Base-by-base conservation (phyloP, 64 coral and sea anemone genomes). In the Exaiptasia diaphana region DNA sequence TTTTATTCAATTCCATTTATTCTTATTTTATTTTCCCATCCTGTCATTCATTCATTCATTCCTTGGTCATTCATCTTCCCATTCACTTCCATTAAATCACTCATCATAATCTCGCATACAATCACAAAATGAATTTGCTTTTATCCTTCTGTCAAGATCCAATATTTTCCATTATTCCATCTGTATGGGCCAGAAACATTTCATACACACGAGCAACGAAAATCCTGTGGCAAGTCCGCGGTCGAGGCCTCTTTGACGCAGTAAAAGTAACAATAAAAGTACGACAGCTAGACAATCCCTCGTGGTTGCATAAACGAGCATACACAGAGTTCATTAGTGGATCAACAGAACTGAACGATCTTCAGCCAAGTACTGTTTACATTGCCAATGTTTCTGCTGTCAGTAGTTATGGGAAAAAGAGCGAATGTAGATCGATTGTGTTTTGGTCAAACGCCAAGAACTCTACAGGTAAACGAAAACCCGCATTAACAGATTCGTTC, bases 361-460 rank as follows among this genome's bases (percentile, higher is more conserved):
- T 87, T 0, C 41, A 64, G 52, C 73, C 84, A 0, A 13, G 38
- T 15, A 87, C 72, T 21, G 10, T 18, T 23, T 87, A 87, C 38
- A 53, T 87, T 12, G 43, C 69, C 14, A 87, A 87, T 40, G 34
- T 87, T 31, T 53, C 72, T 55, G 72, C 75, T 20, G 17, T 77
- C 20, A 87, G 68, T 48, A 69, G 38, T 12, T 10, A 76, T 38
- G 69, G 69, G 0, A 38, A 68, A 42, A 58, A 85, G 23, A 41
- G 13, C 22, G 84, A 87, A 60, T 77, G 43, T 32, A 68, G 55
- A 23, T 48, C 55, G 5, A 8, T 87, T 12, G 50, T 43, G 17
- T 87, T 87, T 64, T 87, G 84, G 84, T 78, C 84, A 32, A 26
- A 74, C 23, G 73, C 72, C 36, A 17, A 40, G 23, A 87, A 78